Conservation (phyloP, 1,140 invertebrate genomes). For the Ceratosolen solmsi region DNA sequence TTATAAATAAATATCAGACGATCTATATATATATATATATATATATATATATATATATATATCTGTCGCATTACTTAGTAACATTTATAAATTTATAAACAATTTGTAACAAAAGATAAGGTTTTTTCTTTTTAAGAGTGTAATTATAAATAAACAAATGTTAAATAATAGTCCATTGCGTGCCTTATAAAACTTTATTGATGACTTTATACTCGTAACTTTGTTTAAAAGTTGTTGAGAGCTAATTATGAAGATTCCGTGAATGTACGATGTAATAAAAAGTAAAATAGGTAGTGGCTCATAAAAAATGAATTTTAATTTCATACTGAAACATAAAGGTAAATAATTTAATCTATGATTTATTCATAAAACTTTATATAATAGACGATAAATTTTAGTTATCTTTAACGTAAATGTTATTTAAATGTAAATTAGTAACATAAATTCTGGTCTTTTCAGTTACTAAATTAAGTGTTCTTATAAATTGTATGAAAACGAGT, state of each 20-base stretch:
- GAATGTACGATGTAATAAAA: constrained; percentile 39
- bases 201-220: constrained; percentile 38
- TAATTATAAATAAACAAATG: constrained; percentile 37
- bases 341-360: constrained; percentile 52
- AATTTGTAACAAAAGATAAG: not conserved
- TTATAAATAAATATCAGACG: too few species aligned
- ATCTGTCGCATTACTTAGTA: too few species aligned
- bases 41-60: too few species aligned
- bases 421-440: constrained; percentile 53
- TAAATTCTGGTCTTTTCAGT: constrained; percentile 50
- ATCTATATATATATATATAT: too few species aligned
- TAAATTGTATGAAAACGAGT: constrained; percentile 50
- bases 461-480: constrained; percentile 51
- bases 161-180: constrained; percentile 27
- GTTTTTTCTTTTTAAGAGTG: not conserved
- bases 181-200: constrained; percentile 39
- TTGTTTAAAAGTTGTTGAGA: constrained; percentile 44
- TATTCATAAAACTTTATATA: constrained; percentile 50
- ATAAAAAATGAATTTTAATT: constrained; percentile 45
- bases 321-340: constrained; percentile 49
- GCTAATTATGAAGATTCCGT: constrained; percentile 47
- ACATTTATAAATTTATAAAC: too few species aligned
- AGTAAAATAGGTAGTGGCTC: constrained; percentile 46
- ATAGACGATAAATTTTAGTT: constrained; percentile 52
- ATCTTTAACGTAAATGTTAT: constrained; percentile 51